These are phyloP conservation scores for Tetrax tetrax DNA, from an alignment of 2,113 vertebrate genomes.

Conservation along the genomic window DNA sequence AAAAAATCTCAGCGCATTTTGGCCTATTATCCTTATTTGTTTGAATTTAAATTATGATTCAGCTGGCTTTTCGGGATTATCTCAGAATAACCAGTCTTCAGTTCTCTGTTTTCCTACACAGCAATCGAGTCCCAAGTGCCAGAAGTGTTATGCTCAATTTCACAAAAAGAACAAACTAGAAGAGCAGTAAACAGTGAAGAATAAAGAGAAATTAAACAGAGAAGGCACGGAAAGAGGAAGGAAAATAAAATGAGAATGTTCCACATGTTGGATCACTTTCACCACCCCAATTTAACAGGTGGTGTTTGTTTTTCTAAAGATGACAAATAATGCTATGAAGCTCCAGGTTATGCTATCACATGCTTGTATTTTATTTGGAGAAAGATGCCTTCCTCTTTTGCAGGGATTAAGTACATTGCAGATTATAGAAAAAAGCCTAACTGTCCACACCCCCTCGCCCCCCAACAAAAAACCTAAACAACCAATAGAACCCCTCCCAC, in stretches of 20 bases:
- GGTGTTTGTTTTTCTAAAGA: neutral
- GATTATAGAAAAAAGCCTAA: neutral
- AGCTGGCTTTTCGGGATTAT: neutral
- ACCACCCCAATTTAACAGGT: no score
- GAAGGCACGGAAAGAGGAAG: neutral
- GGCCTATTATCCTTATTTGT: neutral
- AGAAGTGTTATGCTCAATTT: neutral
- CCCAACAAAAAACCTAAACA: neutral
- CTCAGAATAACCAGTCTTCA: neutral
- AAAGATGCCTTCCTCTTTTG: neutral
- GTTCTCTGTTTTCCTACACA: neutral
- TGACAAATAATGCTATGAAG: neutral
- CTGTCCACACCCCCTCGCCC: no score
- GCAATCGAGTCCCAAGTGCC: neutral
- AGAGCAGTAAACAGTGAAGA: neutral
- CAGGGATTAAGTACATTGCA: neutral
- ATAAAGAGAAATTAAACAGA: neutral
- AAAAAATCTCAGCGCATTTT: neutral
- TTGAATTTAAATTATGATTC: neutral
- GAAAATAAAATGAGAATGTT: neutral
- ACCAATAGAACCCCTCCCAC: no score
- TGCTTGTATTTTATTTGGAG: neutral
- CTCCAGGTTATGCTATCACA: neutral
- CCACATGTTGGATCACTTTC: neutral
- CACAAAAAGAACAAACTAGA: neutral